These are phyloP conservation scores for Poecile montanus DNA, from an alignment of 2,797 vertebrate genomes.

Conservation along the genomic window DNA sequence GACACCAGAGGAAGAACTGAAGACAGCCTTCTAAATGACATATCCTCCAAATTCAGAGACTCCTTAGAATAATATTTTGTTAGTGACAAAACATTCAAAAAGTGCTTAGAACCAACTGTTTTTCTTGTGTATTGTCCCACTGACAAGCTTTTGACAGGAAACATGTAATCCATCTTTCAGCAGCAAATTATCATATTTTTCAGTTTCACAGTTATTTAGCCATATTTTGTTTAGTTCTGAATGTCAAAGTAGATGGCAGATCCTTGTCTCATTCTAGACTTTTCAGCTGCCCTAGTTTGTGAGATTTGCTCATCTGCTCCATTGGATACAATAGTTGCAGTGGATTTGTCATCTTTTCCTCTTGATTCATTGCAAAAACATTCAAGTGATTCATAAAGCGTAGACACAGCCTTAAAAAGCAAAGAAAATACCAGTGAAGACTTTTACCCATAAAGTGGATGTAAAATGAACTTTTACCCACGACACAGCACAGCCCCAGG, in stretches of 20 bases:
- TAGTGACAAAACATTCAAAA: neutral
- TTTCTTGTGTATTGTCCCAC: neutral
- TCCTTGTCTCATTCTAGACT: neutral
- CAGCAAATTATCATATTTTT: neutral
- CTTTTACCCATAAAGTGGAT: neutral
- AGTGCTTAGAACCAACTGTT: neutral
- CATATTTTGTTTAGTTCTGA: neutral
- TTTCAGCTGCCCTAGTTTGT: neutral
- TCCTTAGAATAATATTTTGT: neutral
- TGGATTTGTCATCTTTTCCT: conserved; percentile 19
- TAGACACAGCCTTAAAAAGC: conserved; percentile 49
- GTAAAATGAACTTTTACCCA: neutral
- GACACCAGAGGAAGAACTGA: neutral
- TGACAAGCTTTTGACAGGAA: neutral
- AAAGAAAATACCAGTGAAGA: conserved; percentile 12
- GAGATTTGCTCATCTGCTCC: neutral
- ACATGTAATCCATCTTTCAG: neutral
- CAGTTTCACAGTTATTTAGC: neutral
- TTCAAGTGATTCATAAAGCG: conserved; percentile 46
- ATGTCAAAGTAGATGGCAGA: neutral
- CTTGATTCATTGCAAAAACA: conserved; percentile 12
- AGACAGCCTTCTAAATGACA: neutral
- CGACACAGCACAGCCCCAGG: neutral
- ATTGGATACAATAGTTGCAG: neutral
- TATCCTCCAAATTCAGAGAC: neutral